Evolutionary conservation across 92 coral and sea anemone species (phyloP).

Genomic region (Porites cylindrica): DNA sequence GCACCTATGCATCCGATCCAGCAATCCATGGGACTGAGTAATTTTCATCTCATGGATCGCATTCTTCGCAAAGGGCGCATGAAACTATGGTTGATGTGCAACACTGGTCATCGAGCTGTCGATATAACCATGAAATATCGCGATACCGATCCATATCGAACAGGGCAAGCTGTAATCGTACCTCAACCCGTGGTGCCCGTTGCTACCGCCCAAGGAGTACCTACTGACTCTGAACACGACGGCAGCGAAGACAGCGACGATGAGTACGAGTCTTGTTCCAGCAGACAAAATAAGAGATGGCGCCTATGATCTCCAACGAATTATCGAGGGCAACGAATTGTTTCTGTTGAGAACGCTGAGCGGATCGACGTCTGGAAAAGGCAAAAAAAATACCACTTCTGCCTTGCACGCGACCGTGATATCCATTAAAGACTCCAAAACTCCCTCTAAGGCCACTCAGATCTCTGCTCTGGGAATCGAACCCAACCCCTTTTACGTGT

Average conservation of each 20-base stretch:
- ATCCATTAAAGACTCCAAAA: neutral
- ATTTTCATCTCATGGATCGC: neutral
- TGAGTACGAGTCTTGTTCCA: neutral
- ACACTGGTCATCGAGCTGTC: neutral
- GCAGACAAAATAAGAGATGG: no score
- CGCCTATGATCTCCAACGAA: no score
- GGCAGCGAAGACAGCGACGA: neutral
- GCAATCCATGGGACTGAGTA: neutral
- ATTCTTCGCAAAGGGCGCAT: neutral
- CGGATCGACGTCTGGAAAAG: neutral
- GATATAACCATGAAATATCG: slow-evolving; percentile 13
- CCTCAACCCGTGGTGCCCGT: slow-evolving; percentile 9
- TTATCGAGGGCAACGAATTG: neutral
- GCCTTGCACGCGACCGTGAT: neutral
- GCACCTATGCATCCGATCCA: neutral
- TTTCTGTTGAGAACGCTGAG: neutral
- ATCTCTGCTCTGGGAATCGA: neutral
- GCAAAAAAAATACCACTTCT: no score
- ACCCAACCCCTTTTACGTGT: slow-evolving; percentile 9
- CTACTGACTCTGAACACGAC: neutral
- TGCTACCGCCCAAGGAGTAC: neutral
- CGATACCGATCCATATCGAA: neutral
- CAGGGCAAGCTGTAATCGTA: neutral
- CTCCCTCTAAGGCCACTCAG: neutral
- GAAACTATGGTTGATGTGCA: slow-evolving; percentile 8